Evolutionary conservation across 2,797 vertebrate species (phyloP).

Genomic region (Diglossa cyanea): DNA sequence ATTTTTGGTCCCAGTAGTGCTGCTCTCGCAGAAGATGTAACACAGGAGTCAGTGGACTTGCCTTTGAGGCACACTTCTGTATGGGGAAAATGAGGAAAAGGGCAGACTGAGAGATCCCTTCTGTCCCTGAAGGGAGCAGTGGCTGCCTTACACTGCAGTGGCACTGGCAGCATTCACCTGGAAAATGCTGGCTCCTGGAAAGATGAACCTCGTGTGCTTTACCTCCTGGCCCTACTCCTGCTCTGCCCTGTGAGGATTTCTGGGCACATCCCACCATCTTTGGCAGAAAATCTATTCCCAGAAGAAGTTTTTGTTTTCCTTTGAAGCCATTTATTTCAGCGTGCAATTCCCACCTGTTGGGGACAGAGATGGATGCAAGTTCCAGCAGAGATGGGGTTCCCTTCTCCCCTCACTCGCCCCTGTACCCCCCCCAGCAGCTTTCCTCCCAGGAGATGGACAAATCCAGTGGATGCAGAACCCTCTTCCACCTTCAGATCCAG

Average conservation of each 20-base stretch:
- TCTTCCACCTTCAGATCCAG: neutral
- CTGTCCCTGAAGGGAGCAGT: neutral
- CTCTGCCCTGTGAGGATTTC: neutral
- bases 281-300: neutral
- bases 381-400: neutral
- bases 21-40: neutral
- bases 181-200: neutral
- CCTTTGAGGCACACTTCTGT: neutral
- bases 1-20: neutral
- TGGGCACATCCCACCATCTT: neutral
- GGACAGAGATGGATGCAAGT: neutral
- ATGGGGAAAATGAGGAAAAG: neutral
- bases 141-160: neutral
- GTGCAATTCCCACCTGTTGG: neutral
- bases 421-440: neutral
- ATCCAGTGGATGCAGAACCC: neutral
- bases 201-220: neutral
- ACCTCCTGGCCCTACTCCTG: neutral
- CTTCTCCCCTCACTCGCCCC: neutral
- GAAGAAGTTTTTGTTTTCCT: neutral
- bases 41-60: neutral
- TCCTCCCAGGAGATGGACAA: neutral
- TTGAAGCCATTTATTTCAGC: neutral
- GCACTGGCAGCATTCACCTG: neutral
- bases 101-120: neutral